Evolutionary conservation across 2,888 invertebrate species (phyloP).

Genomic region (Drosophila mimetica): DNA sequence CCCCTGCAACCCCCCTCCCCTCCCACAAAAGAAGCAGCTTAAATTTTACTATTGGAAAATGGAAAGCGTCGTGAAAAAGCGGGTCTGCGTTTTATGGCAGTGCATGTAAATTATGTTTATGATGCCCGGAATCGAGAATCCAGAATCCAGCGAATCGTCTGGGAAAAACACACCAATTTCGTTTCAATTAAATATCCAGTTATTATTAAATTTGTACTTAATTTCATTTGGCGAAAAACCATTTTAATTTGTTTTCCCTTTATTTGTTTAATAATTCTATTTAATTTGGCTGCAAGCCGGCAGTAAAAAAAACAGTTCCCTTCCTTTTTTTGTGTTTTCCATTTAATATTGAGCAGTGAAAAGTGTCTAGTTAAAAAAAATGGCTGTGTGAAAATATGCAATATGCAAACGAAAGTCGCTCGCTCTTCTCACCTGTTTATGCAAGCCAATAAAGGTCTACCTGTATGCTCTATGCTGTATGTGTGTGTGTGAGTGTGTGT

Average conservation of each 20-base stretch:
- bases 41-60: conserved; percentile 42
- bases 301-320: background rate
- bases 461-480: background rate
- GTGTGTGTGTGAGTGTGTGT: conserved; percentile 15
- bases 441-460: conserved; percentile 24
- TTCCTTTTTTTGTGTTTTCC: background rate
- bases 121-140: conserved; percentile 4
- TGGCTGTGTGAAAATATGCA: conserved; percentile 33
- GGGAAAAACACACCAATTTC: conserved; percentile 13
- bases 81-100: conserved; percentile 39
- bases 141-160: background rate
- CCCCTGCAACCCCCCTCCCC: background rate
- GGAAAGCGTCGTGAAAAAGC: conserved; percentile 29
- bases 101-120: conserved; percentile 36
- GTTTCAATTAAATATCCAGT: conserved; percentile 34
- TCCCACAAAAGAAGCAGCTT: conserved; percentile 2
- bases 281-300: conserved; percentile 15
- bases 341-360: conserved; percentile 47
- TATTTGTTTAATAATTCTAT: conserved; percentile 50
- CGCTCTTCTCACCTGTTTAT: conserved; percentile 25
- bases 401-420: conserved; percentile 30
- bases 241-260: conserved; percentile 39
- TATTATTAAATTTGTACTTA: conserved; percentile 32
- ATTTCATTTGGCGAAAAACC: conserved; percentile 29
- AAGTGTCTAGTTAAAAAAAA: conserved; percentile 30